A percentile compares a stretch with the other conserved stretches of the same genome.
phyloP scores from a whole-genome alignment of 2,113 vertebrate species.

The Macquaria australasica region DNA sequence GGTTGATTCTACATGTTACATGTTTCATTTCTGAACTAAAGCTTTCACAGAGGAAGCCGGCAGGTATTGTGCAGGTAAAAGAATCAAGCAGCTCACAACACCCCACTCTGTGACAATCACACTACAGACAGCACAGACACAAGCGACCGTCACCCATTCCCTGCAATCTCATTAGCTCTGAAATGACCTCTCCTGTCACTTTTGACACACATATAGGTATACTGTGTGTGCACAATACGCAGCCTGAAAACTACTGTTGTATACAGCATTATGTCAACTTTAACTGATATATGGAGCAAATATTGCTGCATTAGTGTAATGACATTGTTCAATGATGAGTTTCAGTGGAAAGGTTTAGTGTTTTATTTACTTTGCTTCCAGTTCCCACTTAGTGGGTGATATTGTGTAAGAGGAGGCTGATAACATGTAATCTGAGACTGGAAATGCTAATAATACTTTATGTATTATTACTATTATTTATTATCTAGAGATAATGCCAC shows the following conservation, averaged over 20 bases:
- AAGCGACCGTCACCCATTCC: neutral
- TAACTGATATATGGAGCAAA: neutral
- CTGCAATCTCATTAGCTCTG: slow-evolving; percentile 6
- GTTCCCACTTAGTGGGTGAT: neutral
- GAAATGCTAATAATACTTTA: no score
- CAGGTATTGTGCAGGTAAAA: no score
- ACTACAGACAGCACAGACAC: neutral
- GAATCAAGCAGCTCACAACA: neutral
- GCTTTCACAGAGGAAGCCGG: neutral
- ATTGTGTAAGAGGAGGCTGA: neutral
- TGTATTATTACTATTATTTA: no score
- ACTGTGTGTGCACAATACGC: neutral
- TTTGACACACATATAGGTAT: slow-evolving; percentile 6
- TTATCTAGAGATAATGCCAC: neutral
- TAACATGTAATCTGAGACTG: neutral
- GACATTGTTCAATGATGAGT: neutral
- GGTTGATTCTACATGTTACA: no score
- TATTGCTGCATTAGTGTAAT: neutral
- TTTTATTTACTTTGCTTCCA: neutral
- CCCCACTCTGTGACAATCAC: neutral
- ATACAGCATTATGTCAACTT: neutral
- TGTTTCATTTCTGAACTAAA: neutral
- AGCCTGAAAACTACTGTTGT: neutral
- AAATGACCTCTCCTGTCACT: neutral
- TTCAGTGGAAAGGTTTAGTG: neutral